Evolutionary conservation across 2,888 invertebrate species (phyloP).

Genomic region (Drosophila cyrtoloma): DNA sequence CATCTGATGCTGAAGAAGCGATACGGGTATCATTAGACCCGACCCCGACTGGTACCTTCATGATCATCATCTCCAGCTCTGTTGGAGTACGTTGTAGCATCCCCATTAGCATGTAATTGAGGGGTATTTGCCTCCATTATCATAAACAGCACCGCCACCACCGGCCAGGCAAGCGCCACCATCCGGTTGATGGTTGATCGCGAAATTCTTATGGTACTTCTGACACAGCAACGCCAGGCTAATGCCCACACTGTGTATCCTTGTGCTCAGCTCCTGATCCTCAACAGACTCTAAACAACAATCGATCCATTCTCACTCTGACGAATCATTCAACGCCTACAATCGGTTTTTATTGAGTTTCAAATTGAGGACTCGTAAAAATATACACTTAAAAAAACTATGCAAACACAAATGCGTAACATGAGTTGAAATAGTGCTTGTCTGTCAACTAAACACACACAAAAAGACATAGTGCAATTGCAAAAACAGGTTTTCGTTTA

Average conservation of each 20-base stretch:
- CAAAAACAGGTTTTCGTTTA: neutral
- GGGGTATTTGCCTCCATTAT: neutral
- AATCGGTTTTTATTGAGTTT: slow-evolving; percentile 51
- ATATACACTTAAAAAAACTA: slow-evolving; percentile 23
- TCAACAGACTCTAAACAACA: slow-evolving; percentile 54
- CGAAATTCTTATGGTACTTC: slow-evolving; percentile 74
- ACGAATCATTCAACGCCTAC: slow-evolving; percentile 32
- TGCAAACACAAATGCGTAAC: no score
- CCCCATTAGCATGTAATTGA: neutral
- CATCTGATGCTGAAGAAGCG: neutral
- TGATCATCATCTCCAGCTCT: neutral
- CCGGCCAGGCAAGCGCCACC: neutral
- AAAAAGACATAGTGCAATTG: neutral
- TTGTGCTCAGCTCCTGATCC: slow-evolving; percentile 57
- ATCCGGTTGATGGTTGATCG: slow-evolving; percentile 67
- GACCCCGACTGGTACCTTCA: neutral
- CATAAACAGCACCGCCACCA: neutral
- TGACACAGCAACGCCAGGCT: slow-evolving; percentile 49
- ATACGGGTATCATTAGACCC: slow-evolving; percentile 1
- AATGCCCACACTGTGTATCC: slow-evolving; percentile 51
- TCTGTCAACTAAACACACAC: neutral
- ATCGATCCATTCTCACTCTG: slow-evolving; percentile 50
- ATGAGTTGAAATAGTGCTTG: neutral
- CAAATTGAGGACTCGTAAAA: slow-evolving; percentile 35
- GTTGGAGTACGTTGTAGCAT: neutral